Base-by-base conservation (phyloP, 1,140 invertebrate species). In the Drosophila tristis region DNA sequence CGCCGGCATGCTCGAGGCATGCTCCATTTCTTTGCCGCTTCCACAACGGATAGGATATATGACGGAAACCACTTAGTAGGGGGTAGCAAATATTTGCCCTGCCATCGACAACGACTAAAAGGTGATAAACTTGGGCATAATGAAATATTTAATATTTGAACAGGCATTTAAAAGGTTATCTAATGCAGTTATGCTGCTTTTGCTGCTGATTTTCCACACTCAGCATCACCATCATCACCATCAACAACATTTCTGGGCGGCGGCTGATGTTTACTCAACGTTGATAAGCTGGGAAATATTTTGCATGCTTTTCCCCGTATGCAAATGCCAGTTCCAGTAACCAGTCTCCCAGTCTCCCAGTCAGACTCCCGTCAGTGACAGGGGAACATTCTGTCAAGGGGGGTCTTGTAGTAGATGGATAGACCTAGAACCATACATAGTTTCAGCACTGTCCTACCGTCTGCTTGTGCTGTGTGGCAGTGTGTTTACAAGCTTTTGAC, bases 61-160 rank as follows among this genome's bases (percentile, higher is more conserved):
- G 35, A 54, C 20, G 39, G 42, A 29, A 26, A 16, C 63, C 44
- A 35, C 53, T 60, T 43, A 20, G 16, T 29, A 62, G 53, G 63
- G 57, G 42, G 50, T 35, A 4, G 11, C 58, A 80, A 80, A 85
- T 85, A 85, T 85, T 85, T 77, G 63, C 64, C 29, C 55, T 48
- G 67, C 56, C 66, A 62, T 73, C 63, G 47, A 76, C 73, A 70
- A 70, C 62, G 49, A 72, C 73, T 80, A 70, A 85, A 77, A 77
- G 67, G 77, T 80, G 80, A 77, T 80, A 73, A 85, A 85, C 80
- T 67, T 77, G 73, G 73, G 61, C 77, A 80, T 80, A 78, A 80
- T 85, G 80, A 61, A 71, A 74, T 80, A 80, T 86, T 80, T 71
- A 74, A 66, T 70, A 80, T 73, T 84, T 76, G 66, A 62, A 62